Percentiles rank a stretch among this genome's conserved stretches.
phyloP scores from a whole-genome alignment of 2,797 vertebrate genomes.

The Chromobotia macracanthus region DNA sequence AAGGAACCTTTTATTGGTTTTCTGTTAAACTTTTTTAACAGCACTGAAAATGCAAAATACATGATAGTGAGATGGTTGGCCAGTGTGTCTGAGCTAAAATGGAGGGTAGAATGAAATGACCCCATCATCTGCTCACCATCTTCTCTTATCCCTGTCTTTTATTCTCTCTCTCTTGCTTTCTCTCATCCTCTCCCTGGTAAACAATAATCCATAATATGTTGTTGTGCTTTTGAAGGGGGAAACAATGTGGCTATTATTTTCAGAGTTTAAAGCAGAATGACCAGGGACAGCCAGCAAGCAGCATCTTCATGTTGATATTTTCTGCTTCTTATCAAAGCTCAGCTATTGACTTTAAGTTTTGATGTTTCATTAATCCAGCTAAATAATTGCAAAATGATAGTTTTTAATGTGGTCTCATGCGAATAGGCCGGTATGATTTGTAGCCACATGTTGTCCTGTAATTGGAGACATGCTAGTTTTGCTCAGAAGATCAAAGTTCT shows the following conservation, averaged over 20 bases:
- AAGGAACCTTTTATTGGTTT: background rate
- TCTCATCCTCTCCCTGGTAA: constrained; percentile 23
- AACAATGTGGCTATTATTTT: constrained; percentile 52
- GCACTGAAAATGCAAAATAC: background rate
- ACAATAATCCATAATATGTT: constrained; percentile 41
- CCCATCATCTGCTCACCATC: constrained; percentile 40
- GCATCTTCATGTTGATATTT: constrained; percentile 35
- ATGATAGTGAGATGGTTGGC: constrained; percentile 9
- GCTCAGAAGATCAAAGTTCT: constrained; percentile 21
- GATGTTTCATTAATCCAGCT: background rate
- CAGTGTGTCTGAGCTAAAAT: constrained; percentile 39
- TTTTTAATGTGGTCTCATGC: background rate
- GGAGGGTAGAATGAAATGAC: constrained; percentile 48
- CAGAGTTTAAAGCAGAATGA: constrained; percentile 19
- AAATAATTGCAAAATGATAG: background rate
- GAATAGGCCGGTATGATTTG: background rate
- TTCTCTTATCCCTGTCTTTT: constrained; percentile 33
- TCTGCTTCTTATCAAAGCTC: constrained; percentile 16
- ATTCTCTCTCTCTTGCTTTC: constrained; percentile 11
- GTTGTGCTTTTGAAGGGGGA: constrained; percentile 45
- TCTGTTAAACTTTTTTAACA: background rate
- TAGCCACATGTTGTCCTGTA: background rate
- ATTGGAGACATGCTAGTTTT: background rate
- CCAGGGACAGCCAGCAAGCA: constrained; percentile 7
- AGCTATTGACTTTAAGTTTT: background rate